A percentile compares a stretch with the other conserved stretches of the same genome.
Conservation (phyloP, 2,797 vertebrate species). For the Pseudotriccus pelzelni region DNA sequence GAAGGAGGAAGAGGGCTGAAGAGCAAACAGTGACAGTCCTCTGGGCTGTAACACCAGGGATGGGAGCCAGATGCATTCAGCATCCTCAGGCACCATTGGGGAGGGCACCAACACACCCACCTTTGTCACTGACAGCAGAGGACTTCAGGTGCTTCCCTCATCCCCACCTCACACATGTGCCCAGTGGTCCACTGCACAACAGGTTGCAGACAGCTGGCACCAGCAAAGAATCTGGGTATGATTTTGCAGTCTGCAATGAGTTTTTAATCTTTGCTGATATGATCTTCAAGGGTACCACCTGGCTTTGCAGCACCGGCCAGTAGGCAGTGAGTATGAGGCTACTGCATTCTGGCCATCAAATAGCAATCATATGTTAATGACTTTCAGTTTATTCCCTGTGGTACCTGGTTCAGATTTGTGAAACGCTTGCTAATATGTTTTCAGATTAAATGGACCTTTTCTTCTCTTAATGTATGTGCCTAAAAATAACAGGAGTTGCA, state of each 20-base stretch:
- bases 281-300: not conserved
- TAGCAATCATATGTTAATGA: not conserved
- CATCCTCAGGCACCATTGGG: rapidly evolving
- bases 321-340: not conserved
- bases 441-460: constrained; percentile 55
- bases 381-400: not conserved
- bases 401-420: constrained; percentile 6
- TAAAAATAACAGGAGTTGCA: constrained; percentile 47
- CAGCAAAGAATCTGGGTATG: not conserved
- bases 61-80: not conserved
- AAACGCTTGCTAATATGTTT: constrained; percentile 49
- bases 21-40: not conserved
- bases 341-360: constrained; percentile 12
- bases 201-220: not conserved
- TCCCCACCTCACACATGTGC: not conserved
- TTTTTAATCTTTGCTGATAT: not conserved
- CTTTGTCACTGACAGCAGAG: rapidly evolving
- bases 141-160: not conserved
- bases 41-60: not conserved
- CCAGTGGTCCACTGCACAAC: not conserved
- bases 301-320: not conserved
- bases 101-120: not conserved
- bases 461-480: not conserved
- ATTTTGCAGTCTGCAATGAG: not conserved
- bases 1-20: not conserved